A percentile compares a stretch with the other conserved stretches of the same genome.
Evolutionary conservation across 2,888 invertebrate genomes (phyloP).

Genomic region (Drosophila peninsularis): DNA sequence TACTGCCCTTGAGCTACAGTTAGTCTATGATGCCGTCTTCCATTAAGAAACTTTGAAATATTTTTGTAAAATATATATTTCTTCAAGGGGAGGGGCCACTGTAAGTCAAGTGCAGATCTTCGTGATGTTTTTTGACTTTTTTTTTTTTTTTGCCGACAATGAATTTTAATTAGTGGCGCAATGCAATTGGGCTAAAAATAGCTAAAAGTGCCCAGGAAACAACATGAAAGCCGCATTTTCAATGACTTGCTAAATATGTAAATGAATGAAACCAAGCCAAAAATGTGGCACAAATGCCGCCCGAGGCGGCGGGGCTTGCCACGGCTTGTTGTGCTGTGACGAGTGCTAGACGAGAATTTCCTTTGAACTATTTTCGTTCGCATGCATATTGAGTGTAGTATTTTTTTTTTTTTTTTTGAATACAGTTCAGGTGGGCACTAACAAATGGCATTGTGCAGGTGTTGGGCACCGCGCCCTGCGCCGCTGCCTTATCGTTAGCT

Average conservation of each 20-base stretch:
- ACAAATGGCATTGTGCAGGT: conserved; percentile 47
- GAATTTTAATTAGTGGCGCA: conserved; percentile 68
- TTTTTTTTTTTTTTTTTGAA: conserved; percentile 8
- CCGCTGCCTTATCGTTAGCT: conserved; percentile 45
- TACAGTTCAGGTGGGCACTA: conserved; percentile 26
- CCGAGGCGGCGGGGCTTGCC: neutral
- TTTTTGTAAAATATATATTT: neutral
- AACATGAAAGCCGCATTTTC: conserved; percentile 50
- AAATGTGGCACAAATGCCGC: conserved; percentile 34
- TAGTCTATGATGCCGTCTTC: neutral
- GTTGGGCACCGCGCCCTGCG: too few species aligned
- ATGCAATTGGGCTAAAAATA: conserved; percentile 64
- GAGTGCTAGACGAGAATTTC: conserved; percentile 30
- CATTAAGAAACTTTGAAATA: conserved; percentile 1
- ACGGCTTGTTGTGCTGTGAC: conserved; percentile 5
- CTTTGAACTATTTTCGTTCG: conserved; percentile 75
- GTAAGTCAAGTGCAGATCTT: conserved; percentile 67
- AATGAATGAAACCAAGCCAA: conserved; percentile 68
- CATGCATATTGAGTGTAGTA: conserved; percentile 45
- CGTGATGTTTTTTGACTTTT: conserved; percentile 14
- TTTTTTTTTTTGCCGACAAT: conserved; percentile 44
- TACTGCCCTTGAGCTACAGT: conserved; percentile 5
- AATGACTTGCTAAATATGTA: conserved; percentile 72
- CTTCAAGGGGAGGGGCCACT: conserved; percentile 16
- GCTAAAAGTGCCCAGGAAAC: conserved; percentile 22